Evolutionary conservation across 2,113 vertebrate genomes (phyloP).

Genomic region (rat (Rattus norvegicus)): DNA sequence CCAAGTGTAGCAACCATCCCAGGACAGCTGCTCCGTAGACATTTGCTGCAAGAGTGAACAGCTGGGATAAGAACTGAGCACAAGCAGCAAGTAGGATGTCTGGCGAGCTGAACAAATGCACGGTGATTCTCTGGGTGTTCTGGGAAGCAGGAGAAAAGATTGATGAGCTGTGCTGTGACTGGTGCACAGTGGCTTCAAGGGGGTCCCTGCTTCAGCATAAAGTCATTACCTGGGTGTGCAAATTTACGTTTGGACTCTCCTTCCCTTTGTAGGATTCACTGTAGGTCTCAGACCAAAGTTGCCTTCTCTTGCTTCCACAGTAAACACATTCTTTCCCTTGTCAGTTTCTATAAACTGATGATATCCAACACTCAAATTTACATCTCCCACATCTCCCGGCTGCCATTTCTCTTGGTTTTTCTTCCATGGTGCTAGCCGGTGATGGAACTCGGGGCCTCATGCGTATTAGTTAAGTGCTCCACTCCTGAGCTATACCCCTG

Average conservation of each 20-base stretch:
- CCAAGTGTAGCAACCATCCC: not conserved
- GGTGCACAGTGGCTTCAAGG: not conserved
- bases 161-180: not conserved
- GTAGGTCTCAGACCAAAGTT: not conserved
- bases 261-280: not conserved
- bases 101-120: constrained; percentile 29
- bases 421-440: not conserved
- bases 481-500: not conserved
- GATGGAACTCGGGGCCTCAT: not conserved
- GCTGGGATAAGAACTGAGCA: not conserved
- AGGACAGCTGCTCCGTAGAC: constrained; percentile 35
- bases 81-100: not conserved
- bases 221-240: not conserved
- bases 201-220: not conserved
- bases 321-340: constrained; percentile 8
- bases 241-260: not conserved
- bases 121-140: not conserved
- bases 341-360: not conserved
- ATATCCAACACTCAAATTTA: not conserved
- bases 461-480: not conserved
- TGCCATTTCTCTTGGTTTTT: not conserved
- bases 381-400: not conserved
- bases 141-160: not conserved
- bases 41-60: constrained; percentile 13
- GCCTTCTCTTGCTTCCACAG: not conserved